A percentile compares a stretch with the other conserved stretches of the same genome.
These are phyloP conservation scores for Zaprionus lachaisei DNA, from an alignment of 1,140 invertebrate genomes.

Conservation along the genomic window DNA sequence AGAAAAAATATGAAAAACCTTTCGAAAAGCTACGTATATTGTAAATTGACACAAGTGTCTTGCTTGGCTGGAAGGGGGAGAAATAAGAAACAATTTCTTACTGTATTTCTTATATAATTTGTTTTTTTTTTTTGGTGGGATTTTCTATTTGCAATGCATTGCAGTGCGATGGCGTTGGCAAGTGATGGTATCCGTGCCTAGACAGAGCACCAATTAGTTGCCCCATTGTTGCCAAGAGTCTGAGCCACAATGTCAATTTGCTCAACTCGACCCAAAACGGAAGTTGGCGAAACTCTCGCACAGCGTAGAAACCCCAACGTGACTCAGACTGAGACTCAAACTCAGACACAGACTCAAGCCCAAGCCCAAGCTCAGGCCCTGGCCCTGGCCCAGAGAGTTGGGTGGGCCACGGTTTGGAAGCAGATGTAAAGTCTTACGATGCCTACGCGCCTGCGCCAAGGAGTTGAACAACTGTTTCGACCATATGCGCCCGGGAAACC, in stretches of 20 bases:
- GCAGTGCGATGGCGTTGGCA: slow-evolving; percentile 50
- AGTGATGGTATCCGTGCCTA: slow-evolving; percentile 48
- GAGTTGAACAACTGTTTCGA: slow-evolving; percentile 64
- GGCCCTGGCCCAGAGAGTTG: slow-evolving; percentile 8
- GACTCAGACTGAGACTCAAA: slow-evolving; percentile 46
- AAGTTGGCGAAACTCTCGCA: slow-evolving; percentile 71
- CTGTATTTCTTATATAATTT: slow-evolving; percentile 44
- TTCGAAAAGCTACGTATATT: slow-evolving; percentile 69
- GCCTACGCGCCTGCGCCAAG: slow-evolving; percentile 62
- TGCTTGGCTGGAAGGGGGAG: slow-evolving; percentile 9
- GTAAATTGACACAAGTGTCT: slow-evolving; percentile 79
- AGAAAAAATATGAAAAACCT: slow-evolving; percentile 56
- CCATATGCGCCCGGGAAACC: slow-evolving; percentile 68
- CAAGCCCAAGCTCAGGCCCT: not conserved
- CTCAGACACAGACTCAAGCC: slow-evolving; percentile 29
- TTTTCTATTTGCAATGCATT: slow-evolving; percentile 76
- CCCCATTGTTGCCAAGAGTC: slow-evolving; percentile 57
- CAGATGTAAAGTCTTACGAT: slow-evolving; percentile 78
- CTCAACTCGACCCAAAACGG: slow-evolving; percentile 66
- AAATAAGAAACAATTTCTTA: slow-evolving; percentile 51
- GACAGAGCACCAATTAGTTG: slow-evolving; percentile 74
- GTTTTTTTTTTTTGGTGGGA: slow-evolving; percentile 52
- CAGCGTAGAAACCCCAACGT: slow-evolving; percentile 77
- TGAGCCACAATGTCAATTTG: slow-evolving; percentile 78
- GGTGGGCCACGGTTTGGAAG: slow-evolving; percentile 55